Evolutionary conservation across 2,888 invertebrate genomes (phyloP), one percentile per base, ranked within the genome.

Genomic region (Polyploca ridens): DNA sequence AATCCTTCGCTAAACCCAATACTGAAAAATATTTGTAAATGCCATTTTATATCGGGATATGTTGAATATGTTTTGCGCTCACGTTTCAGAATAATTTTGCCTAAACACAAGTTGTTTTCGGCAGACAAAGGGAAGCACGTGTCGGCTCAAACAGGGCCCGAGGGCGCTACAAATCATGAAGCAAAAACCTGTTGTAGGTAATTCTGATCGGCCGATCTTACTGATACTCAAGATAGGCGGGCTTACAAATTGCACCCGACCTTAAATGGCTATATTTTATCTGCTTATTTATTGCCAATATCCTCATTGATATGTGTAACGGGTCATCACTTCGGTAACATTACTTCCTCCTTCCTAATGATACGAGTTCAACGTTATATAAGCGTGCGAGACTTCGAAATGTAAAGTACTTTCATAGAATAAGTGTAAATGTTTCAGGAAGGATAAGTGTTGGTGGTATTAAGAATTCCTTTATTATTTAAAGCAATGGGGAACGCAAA

Each of bases 131-230:
- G 84, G 75, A 83, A 83, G 87, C 82, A 85, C 88, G 89, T 90
- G 90, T 87, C 81, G 89, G 90, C 89, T 90, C 91, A 90, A 88
- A 86, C 84, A 85, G 82, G 77, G 87, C 93, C 92, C 90, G 74
- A 66, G 91, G 92, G 93, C 83, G 73, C 87, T 81, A 92, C 93
- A 93, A 93, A 93, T 93, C 93, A 93, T 90, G 82, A 77, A 84
- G 86, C 89, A 90, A 91, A 90, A 92, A 92, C 91, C 91, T 91
- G 90, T 90, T 92, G 93, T 91, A 87, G 88, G 89, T 90, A 90
- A 90, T 91, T 88, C 86, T 72, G 77, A 78, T 79, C 84, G 75
- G 78, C 76, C 86, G 88, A 90, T 91, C 89, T 88, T 83, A 81
- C 81, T 85, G 85, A 88, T 86, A 84, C 87, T 87, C 82, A 83